These are phyloP conservation scores for Huso huso DNA, from an alignment of 2,797 vertebrate genomes.

Conservation along the genomic window DNA sequence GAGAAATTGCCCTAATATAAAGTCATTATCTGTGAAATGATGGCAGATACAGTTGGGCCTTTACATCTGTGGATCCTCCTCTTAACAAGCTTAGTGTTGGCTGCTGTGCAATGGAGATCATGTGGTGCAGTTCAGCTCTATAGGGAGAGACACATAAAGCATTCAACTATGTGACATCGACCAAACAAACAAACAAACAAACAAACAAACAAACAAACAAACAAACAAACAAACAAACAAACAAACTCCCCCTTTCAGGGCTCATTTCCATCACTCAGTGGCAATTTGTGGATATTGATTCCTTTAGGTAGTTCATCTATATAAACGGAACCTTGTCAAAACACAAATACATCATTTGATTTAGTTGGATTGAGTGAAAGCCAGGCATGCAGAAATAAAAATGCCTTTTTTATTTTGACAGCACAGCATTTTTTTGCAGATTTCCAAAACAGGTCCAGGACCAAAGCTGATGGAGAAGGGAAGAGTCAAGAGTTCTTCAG, in stretches of 20 bases:
- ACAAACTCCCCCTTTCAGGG: background rate
- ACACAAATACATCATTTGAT: background rate
- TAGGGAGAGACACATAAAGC: background rate
- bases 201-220: too few relatives aligned
- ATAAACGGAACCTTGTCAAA: background rate
- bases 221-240: background rate
- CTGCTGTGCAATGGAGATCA: background rate
- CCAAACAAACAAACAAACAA: background rate
- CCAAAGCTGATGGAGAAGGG: too few relatives aligned
- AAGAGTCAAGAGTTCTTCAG: too few relatives aligned
- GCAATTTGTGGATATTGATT: background rate
- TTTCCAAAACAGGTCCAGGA: too few relatives aligned
- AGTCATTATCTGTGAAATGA: background rate
- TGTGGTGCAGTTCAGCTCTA: background rate
- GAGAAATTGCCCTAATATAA: too few relatives aligned
- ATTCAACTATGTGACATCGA: background rate
- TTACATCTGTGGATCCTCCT: background rate
- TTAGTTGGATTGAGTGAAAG: background rate
- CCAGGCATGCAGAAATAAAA: background rate
- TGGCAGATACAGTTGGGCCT: background rate
- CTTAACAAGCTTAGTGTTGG: background rate
- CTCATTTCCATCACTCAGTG: background rate
- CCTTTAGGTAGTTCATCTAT: background rate
- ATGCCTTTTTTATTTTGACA: background rate
- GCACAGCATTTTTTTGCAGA: background rate